Base-by-base conservation (phyloP, 2,888 invertebrate genomes). In the Drosophila crucigera region DNA sequence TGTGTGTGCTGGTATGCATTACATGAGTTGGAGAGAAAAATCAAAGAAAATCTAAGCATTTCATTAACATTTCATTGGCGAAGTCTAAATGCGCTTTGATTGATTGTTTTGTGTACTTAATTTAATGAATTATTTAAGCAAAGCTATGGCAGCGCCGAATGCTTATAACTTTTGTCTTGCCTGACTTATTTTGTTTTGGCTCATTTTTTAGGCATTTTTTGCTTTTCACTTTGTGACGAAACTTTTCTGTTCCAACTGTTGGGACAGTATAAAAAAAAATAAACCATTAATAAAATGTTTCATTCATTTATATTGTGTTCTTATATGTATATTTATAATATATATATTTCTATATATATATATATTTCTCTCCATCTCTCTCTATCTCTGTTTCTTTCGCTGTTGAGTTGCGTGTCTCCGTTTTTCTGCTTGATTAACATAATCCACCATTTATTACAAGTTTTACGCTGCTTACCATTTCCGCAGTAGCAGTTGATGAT, bases 91-190 rank as follows among this genome's bases (percentile, higher is more conserved):
- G 80, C 82, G 70, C 67, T 78, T 87, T 90, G 91, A 90, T 91
- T 90, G 91, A 90, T 90, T 88, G 91, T 83, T 90, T 65, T 72
- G 82, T 78, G 79, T 87, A 90, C 90, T 90, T 91, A 87, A 90
- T 89, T 87, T 91, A 90, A 91, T 90, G 89, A 87, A 89, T 90
- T 89, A 89, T 90, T 91, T 91, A 89, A 82, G 81, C 80, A 81
- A 78, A 77, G 72, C 68, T 73, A 67, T 68, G 68, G 58, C 78
- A 75, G 64, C 75, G 35, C 62, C 58, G 33, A 63, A 74, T 79
- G 76, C 73, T 81, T 79, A 84, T 78, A 86, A 83, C 85, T 82
- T 87, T 89, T 74, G 50, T 71, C 58, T 64, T 54, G 62, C 59
- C 54, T 59, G 22, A 53, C 55, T 73, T 75, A 43, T 50, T 69